phyloP scores from a whole-genome alignment of 2,888 invertebrate species.

The Sarcophaga caerulescens region DNA sequence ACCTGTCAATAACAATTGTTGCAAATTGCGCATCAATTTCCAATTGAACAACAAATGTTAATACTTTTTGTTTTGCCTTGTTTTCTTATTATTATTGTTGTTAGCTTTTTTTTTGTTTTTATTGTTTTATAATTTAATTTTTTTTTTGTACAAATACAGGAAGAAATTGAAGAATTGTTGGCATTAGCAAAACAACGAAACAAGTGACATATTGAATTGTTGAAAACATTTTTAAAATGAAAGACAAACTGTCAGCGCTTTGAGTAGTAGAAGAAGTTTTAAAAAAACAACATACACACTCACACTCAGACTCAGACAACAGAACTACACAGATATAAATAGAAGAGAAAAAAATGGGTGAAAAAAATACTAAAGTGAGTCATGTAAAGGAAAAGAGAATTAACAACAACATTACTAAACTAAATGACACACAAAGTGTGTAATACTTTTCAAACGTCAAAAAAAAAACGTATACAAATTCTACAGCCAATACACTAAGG shows the following conservation, averaged over 20 bases:
- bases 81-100: conserved; percentile 12
- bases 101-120: conserved; percentile 45
- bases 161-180: conserved; percentile 63
- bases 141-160: conserved; percentile 56
- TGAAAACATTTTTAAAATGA: conserved; percentile 48
- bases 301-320: not conserved
- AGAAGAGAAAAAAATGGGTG: not conserved
- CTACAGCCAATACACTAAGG: not conserved
- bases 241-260: conserved; percentile 61
- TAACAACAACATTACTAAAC: conserved; percentile 34
- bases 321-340: not conserved
- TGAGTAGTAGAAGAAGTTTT: conserved; percentile 45
- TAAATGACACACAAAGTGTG: conserved; percentile 47
- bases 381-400: conserved; percentile 48
- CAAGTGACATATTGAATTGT: conserved; percentile 59
- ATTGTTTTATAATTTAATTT: conserved; percentile 16
- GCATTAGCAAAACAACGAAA: conserved; percentile 4
- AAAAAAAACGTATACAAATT: conserved; percentile 13
- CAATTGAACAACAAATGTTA: conserved; percentile 44
- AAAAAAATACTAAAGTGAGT: conserved; percentile 45
- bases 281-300: conserved; percentile 15
- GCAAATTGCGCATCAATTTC: conserved; percentile 67
- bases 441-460: conserved; percentile 16
- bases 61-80: conserved; percentile 31
- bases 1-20: conserved; percentile 71